Conservation (phyloP, 2,888 invertebrate species). For the Callyntrura guangdongensis region DNA sequence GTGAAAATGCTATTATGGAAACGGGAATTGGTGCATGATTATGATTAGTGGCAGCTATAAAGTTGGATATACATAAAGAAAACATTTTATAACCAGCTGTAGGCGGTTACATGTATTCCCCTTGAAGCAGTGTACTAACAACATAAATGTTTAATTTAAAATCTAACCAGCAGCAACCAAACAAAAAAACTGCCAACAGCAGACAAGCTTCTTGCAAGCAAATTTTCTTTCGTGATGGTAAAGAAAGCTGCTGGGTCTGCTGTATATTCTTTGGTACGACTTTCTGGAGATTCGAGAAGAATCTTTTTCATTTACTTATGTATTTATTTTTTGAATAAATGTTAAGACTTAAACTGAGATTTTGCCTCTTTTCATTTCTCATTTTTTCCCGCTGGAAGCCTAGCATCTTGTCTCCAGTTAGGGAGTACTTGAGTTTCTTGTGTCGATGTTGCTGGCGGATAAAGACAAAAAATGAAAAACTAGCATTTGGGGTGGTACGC, state of each 20-base stretch:
- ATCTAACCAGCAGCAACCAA: background rate
- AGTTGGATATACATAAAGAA: too few species aligned
- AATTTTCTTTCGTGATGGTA: background rate
- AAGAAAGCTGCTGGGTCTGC: background rate
- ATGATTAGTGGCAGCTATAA: too few species aligned
- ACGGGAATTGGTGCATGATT: too few species aligned
- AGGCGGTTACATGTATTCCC: too few species aligned
- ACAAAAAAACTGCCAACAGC: constrained; percentile 31
- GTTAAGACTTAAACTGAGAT: constrained; percentile 20
- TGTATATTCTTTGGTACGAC: background rate
- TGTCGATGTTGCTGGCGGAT: background rate
- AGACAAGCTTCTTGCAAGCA: background rate
- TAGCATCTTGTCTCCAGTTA: background rate
- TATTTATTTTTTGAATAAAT: constrained; percentile 49
- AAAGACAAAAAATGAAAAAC: constrained; percentile 20
- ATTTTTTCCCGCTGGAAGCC: background rate
- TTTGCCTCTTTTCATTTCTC: background rate
- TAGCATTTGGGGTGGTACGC: background rate
- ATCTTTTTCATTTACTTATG: background rate
- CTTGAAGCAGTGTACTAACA: too few species aligned
- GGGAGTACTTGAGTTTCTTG: too few species aligned
- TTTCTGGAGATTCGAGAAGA: background rate
- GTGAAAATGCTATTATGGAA: too few species aligned
- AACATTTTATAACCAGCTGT: too few species aligned
- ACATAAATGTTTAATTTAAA: constrained; percentile 11